Percentiles rank a stretch among this genome's conserved stretches.
phyloP scores from a whole-genome alignment of 2,888 invertebrate genomes.

The Hypselothyrea guttata region DNA sequence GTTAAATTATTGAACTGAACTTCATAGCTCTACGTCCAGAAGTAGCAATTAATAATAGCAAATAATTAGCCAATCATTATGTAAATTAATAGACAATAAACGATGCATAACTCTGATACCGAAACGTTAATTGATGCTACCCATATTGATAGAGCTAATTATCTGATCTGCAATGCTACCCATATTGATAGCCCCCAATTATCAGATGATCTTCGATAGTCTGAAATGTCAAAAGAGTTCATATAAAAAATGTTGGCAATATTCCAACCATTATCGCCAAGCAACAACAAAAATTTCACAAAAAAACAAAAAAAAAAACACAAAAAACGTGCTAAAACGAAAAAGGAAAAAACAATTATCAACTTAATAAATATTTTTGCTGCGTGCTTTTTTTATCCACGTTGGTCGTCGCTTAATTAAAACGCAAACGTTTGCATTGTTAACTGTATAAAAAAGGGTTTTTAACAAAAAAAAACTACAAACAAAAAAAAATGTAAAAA shows the following conservation, averaged over 20 bases:
- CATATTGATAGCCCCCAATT: no score
- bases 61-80: no score
- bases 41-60: no score
- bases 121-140: no score
- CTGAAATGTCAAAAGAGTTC: constrained; percentile 1
- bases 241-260: no score
- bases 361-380: constrained; percentile 17
- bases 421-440: constrained; percentile 56
- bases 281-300: no score
- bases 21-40: no score
- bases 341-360: constrained; percentile 22
- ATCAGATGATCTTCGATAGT: no score
- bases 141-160: no score
- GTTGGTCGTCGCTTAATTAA: constrained; percentile 37
- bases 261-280: not conserved
- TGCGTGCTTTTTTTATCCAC: not conserved
- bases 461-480: not conserved
- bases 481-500: constrained; percentile 9
- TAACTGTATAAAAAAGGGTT: constrained; percentile 14
- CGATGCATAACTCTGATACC: no score
- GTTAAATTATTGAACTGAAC: no score
- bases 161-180: no score
- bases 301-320: not conserved
- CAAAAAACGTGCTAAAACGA: constrained; percentile 9
- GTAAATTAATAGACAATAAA: not conserved